Evolutionary conservation across 2,888 invertebrate genomes (phyloP).

Genomic region (Pollenia angustigena): DNA sequence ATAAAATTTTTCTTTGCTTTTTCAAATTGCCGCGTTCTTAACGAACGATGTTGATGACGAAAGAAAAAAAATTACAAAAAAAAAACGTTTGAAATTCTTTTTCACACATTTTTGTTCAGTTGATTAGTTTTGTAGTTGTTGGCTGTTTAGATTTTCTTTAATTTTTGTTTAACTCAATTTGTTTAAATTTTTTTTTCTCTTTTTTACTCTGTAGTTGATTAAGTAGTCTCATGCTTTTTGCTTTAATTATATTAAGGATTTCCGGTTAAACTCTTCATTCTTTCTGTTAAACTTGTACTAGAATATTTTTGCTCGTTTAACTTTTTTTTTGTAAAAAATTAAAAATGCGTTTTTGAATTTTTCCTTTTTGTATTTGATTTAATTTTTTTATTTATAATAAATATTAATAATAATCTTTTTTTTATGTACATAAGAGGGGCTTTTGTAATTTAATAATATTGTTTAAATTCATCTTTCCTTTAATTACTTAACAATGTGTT

Average conservation of each 20-base stretch:
- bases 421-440: slow-evolving; percentile 43
- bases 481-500: slow-evolving; percentile 58
- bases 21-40: slow-evolving; percentile 51
- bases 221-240: slow-evolving; percentile 61
- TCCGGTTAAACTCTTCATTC: slow-evolving; percentile 57
- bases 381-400: slow-evolving; percentile 71
- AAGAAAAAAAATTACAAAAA: neutral
- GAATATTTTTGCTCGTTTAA: neutral
- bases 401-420: slow-evolving; percentile 57
- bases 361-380: slow-evolving; percentile 47
- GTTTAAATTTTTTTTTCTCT: slow-evolving; percentile 30
- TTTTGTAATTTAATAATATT: slow-evolving; percentile 41
- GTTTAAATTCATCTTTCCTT: neutral
- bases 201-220: slow-evolving; percentile 45
- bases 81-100: slow-evolving; percentile 57
- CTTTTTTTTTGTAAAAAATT: slow-evolving; percentile 23
- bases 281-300: neutral
- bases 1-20: slow-evolving; percentile 52
- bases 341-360: slow-evolving; percentile 44
- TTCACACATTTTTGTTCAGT: slow-evolving; percentile 61
- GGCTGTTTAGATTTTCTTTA: neutral
- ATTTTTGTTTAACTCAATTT: slow-evolving; percentile 29
- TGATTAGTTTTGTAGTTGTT: slow-evolving; percentile 63
- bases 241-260: slow-evolving; percentile 72
- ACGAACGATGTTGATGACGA: slow-evolving; percentile 4